Evolutionary conservation across 2,113 vertebrate species (phyloP).

Genomic region (Proteles cristata): DNA sequence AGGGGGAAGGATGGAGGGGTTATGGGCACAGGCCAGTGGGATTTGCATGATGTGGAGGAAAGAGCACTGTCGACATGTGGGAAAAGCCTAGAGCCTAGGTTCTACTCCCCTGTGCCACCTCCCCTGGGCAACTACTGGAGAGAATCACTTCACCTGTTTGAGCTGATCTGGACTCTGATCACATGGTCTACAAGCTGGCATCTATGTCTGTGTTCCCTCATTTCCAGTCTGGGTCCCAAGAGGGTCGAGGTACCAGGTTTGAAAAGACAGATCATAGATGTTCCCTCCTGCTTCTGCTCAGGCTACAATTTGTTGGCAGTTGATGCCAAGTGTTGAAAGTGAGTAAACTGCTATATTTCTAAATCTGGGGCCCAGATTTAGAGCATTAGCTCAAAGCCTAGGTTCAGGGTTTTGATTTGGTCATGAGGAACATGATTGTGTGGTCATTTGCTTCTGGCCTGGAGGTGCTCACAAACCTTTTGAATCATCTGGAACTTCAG

Average conservation of each 20-base stretch:
- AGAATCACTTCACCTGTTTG: background rate
- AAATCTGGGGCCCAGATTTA: background rate
- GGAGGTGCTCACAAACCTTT: background rate
- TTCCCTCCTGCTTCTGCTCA: background rate
- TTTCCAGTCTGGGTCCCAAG: background rate
- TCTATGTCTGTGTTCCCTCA: background rate
- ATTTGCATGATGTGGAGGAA: background rate
- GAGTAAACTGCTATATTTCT: background rate
- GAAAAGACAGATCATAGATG: background rate
- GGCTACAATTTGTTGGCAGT: background rate
- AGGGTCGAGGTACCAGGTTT: background rate
- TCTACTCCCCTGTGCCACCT: background rate
- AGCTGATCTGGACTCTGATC: background rate
- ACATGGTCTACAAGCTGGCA: background rate
- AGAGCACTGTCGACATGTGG: rapidly evolving
- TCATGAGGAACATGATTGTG: background rate
- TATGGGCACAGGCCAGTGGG: background rate
- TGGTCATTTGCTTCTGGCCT: background rate
- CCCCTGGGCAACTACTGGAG: background rate
- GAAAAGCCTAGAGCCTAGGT: background rate
- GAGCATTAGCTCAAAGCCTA: background rate
- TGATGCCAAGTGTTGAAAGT: background rate
- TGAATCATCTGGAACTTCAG: background rate
- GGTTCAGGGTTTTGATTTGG: background rate
- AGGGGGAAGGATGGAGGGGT: background rate